Conservation (phyloP, 2,888 invertebrate species). For the Pristionchus exspectatus region DNA sequence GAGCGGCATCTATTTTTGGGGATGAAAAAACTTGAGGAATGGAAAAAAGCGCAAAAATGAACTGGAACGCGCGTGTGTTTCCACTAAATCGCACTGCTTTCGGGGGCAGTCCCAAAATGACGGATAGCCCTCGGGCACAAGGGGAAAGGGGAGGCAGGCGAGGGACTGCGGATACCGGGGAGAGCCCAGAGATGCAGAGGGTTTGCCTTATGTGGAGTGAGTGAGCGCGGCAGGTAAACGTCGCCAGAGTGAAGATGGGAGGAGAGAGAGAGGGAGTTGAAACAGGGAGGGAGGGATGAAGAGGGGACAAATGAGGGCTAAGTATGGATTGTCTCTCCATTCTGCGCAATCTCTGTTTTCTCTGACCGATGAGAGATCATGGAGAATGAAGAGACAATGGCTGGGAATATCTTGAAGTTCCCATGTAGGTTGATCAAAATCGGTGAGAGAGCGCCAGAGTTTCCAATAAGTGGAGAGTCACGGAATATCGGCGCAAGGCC, state of each 20-base stretch:
- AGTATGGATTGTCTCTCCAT: not conserved
- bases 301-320: not conserved
- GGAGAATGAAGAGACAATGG: not conserved
- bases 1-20: not conserved
- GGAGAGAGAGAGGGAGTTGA: not conserved
- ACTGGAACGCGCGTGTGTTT: not conserved
- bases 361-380: not conserved
- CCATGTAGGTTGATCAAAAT: not conserved
- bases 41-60: not conserved
- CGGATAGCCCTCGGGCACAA: constrained; percentile 22
- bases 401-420: not conserved
- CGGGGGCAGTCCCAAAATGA: not conserved
- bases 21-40: not conserved
- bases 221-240: constrained; percentile 12
- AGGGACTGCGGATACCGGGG: not conserved
- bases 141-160: constrained; percentile 7
- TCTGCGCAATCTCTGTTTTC: not conserved
- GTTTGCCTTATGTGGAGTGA: not conserved
- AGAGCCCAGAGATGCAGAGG: constrained; percentile 5
- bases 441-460: not conserved
- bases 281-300: not conserved
- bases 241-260: not conserved
- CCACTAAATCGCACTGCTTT: not conserved
- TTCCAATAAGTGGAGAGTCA: no score
- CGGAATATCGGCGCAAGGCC: not conserved